Evolutionary conservation across 2,888 invertebrate genomes (phyloP).

Genomic region (Thalpophila matura): DNA sequence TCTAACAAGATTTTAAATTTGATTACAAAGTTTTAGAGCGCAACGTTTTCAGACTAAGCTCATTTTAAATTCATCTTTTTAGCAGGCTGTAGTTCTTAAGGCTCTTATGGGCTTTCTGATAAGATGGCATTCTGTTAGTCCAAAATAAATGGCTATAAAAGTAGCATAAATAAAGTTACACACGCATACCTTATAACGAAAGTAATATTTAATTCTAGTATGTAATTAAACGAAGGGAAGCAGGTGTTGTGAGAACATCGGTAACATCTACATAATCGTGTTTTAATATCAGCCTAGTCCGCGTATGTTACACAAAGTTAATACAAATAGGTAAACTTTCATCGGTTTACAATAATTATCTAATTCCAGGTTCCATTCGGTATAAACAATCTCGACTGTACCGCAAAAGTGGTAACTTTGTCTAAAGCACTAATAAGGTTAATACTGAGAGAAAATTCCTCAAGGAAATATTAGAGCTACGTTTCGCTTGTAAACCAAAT

Average conservation of each 20-base stretch:
- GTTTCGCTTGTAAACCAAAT: conserved; percentile 52
- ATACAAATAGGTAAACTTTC: background rate
- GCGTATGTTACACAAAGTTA: background rate
- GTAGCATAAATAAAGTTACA: background rate
- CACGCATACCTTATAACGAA: background rate
- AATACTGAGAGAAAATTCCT: conserved; percentile 61
- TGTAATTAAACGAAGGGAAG: conserved; percentile 7
- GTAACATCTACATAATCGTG: background rate
- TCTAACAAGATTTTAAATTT: conserved; percentile 30
- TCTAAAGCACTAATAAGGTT: conserved; percentile 55
- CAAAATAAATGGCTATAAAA: background rate
- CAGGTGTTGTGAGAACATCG: conserved; percentile 11
- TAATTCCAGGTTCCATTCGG: background rate
- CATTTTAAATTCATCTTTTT: conserved; percentile 39
- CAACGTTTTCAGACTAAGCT: conserved; percentile 2
- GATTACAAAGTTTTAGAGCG: conserved; percentile 24
- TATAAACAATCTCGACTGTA: conserved; percentile 3
- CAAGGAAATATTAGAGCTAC: conserved; percentile 41
- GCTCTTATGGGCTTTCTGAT: background rate
- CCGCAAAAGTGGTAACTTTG: conserved; percentile 57
- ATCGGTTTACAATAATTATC: background rate
- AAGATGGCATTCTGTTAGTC: conserved; percentile 3
- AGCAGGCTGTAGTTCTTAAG: background rate
- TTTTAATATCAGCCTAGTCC: background rate
- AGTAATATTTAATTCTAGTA: background rate